phyloP scores from a whole-genome alignment of 2,113 vertebrate species.

The Xiphias gladius region DNA sequence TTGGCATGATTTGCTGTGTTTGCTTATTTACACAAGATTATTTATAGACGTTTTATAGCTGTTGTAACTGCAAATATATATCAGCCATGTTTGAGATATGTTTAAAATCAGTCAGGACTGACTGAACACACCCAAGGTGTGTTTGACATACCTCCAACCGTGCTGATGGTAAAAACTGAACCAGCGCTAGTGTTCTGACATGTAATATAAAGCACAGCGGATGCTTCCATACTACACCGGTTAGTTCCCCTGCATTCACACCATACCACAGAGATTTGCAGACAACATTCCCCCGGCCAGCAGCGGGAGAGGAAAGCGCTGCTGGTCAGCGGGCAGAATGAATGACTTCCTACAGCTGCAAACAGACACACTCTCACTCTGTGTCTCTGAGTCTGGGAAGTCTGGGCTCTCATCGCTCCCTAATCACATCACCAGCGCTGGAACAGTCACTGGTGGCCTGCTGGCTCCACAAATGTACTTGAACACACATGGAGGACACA shows the following conservation, averaged over 20 bases:
- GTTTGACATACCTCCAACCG: slow-evolving; percentile 55
- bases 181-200: slow-evolving; percentile 42
- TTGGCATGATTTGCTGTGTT: slow-evolving; percentile 21
- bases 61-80: slow-evolving; percentile 12
- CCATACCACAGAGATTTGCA: slow-evolving; percentile 76
- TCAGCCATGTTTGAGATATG: slow-evolving; percentile 29
- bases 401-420: slow-evolving; percentile 61
- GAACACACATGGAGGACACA: slow-evolving; percentile 47
- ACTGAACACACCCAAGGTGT: slow-evolving; percentile 40
- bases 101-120: slow-evolving; percentile 36
- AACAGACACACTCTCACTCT: slow-evolving; percentile 49
- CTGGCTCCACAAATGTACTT: slow-evolving; percentile 39
- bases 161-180: slow-evolving; percentile 51
- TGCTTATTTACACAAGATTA: slow-evolving; percentile 32
- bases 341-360: slow-evolving; percentile 83
- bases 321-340: slow-evolving; percentile 71
- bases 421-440: slow-evolving; percentile 63
- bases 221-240: slow-evolving; percentile 55
- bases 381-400: slow-evolving; percentile 36
- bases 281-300: slow-evolving; percentile 66
- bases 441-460: slow-evolving; percentile 37
- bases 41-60: slow-evolving; percentile 22
- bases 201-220: slow-evolving; percentile 62
- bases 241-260: slow-evolving; percentile 66
- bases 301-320: slow-evolving; percentile 35